Percentiles rank a stretch among this genome's conserved stretches.
These are phyloP conservation scores for Metridium senile DNA, from an alignment of 92 coral and sea anemone genomes.

Conservation along the genomic window DNA sequence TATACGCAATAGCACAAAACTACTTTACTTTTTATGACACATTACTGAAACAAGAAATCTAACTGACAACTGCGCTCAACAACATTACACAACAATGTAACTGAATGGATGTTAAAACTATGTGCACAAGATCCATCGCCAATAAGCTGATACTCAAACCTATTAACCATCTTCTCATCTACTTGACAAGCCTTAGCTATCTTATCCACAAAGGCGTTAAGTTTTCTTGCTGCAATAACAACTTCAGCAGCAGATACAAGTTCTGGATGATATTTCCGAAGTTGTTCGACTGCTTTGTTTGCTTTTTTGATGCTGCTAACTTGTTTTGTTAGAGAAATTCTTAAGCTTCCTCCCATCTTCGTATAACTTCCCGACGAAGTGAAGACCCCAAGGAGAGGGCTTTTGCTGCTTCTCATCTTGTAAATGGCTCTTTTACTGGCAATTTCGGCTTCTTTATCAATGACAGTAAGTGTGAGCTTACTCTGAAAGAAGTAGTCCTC, in stretches of 20 bases:
- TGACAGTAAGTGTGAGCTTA: conserved; percentile 41
- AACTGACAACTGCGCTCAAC: not conserved
- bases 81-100: conserved; percentile 33
- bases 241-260: conserved; percentile 55
- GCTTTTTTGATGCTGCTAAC: conserved; percentile 41
- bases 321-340: conserved; percentile 39
- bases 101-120: not conserved
- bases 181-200: conserved; percentile 8
- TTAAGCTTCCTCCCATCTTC: conserved; percentile 27
- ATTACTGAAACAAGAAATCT: not conserved
- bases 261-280: conserved; percentile 36
- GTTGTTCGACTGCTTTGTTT: conserved; percentile 25
- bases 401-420: conserved; percentile 7
- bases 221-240: conserved; percentile 31
- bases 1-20: too few relatives aligned
- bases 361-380: conserved; percentile 26
- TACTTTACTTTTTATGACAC: too few relatives aligned
- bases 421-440: conserved; percentile 28
- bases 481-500: conserved; percentile 49
- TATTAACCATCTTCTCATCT: conserved; percentile 5
- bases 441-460: conserved; percentile 11
- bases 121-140: conserved; percentile 10
- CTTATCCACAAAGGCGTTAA: conserved; percentile 11
- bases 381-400: conserved; percentile 19
- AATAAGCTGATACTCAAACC: conserved; percentile 16